Conservation (phyloP, 53 echinoderm and acorn worm species). For the Antedon mediterranea region DNA sequence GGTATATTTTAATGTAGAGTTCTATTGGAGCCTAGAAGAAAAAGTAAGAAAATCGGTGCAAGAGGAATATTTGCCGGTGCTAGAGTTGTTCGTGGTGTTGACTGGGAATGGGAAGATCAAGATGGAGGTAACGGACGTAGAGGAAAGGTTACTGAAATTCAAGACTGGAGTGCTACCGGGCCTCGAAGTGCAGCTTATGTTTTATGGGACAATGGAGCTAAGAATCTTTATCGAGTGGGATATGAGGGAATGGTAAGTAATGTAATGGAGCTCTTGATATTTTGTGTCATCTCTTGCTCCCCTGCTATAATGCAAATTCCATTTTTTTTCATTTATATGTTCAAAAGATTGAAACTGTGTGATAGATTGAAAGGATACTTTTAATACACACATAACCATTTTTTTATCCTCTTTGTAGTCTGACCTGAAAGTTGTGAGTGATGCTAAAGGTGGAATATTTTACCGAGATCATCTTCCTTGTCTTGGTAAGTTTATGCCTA, state of each 20-base stretch:
- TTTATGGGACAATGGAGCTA: conserved; percentile 96
- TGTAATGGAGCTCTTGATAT: too few species aligned
- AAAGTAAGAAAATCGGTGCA: conserved; percentile 97
- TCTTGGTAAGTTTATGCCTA: conserved; percentile 56
- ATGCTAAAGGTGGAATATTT: conserved; percentile 93
- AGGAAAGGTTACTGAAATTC: conserved; percentile 89
- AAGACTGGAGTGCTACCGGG: conserved; percentile 97
- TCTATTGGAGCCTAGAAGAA: conserved; percentile 77
- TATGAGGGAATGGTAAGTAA: conserved; percentile 92
- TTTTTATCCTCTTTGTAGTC: conserved; percentile 19
- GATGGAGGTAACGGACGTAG: conserved; percentile 88
- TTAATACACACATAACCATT: too few species aligned
- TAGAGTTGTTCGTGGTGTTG: conserved; percentile 85
- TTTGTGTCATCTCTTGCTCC: too few species aligned
- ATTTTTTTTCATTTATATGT: too few species aligned
- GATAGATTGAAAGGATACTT: too few species aligned
- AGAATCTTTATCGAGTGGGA: conserved; percentile 88
- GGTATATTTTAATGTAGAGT: conserved; percentile 26
- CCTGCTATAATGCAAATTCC: too few species aligned
- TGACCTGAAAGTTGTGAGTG: conserved; percentile 95
- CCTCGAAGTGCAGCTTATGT: conserved; percentile 96
- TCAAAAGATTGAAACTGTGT: too few species aligned
- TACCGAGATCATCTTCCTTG: conserved; percentile 94
- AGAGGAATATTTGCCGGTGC: conserved; percentile 93
- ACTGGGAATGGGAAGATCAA: conserved; percentile 99